Base-by-base conservation (phyloP, 2,888 invertebrate species). In the Drepana falcataria region DNA sequence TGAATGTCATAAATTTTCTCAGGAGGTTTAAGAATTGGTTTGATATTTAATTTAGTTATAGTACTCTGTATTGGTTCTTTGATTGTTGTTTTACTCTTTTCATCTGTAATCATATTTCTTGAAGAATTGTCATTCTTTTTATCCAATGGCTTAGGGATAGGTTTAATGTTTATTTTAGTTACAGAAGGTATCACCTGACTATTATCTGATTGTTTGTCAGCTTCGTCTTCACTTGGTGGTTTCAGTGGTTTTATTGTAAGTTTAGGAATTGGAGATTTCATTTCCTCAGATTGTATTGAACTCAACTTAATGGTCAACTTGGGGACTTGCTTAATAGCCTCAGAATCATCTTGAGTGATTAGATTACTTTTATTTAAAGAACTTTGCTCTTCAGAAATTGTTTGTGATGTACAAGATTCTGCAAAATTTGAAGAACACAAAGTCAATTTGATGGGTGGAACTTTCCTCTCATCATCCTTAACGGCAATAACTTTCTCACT, bases 271-370 rank as follows among this genome's bases (percentile, higher is more conserved):
- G 51, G 63, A 49, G 65, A 61, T 67, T 68, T 80, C 56, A 68
- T 66, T 68, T 74, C 74, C 68, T 89, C 88, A 40, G 71, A 48
- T 63, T 79, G 81, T 70, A 85, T 91, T 61, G 71, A 79, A 47
- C 80, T 71, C 56, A 91, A 69, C 77, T 91, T 91, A 47, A 92
- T 91, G 52, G 92, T 92, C 59, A 92, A 71, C 77, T 92, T 92
- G 47, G 92, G 91, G 53, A 92, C 83, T 61, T 85, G 86, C 76
- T 87, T 91, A 51, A 66, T 64, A 54, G 71, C 63, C 47, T 82
- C 84, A 49, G 65, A 57, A 49, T 78, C 73, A 54, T 74, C 71
- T 55, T 73, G 63, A 61, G 48, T 48, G 37, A 57, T 56, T 62
- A 59, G 65, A 59, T 59, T 65, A 34, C 40, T 40, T 65, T 68